Evolutionary conservation across 1,140 invertebrate genomes (phyloP).

Genomic region (Drosophila pachea): DNA sequence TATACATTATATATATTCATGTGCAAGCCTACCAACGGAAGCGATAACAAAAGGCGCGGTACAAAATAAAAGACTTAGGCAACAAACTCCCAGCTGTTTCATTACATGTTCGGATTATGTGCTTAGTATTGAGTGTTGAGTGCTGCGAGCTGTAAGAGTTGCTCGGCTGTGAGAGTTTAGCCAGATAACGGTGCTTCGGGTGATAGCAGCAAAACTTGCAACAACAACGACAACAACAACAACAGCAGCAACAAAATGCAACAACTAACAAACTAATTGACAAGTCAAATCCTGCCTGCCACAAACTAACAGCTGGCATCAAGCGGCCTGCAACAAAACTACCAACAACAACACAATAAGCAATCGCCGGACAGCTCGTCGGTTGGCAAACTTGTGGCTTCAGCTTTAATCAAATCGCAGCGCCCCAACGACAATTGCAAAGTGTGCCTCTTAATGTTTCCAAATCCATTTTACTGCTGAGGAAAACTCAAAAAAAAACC

Average conservation of each 20-base stretch:
- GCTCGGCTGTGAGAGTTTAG: slow-evolving; percentile 20
- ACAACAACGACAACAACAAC: slow-evolving; percentile 22
- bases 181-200: slow-evolving; percentile 69
- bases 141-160: slow-evolving; percentile 3
- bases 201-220: slow-evolving; percentile 55
- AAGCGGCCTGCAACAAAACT: slow-evolving; percentile 30
- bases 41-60: slow-evolving; percentile 34
- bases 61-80: slow-evolving; percentile 72
- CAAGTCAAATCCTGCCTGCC: slow-evolving; percentile 74
- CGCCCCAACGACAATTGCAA: slow-evolving; percentile 73
- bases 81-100: slow-evolving; percentile 71
- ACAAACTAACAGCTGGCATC: slow-evolving; percentile 37
- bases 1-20: slow-evolving; percentile 10
- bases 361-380: slow-evolving; percentile 66
- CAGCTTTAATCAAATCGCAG: slow-evolving; percentile 71
- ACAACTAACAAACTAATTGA: slow-evolving; percentile 72
- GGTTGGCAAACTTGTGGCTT: slow-evolving; percentile 45
- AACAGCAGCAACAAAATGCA: slow-evolving; percentile 30
- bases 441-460: slow-evolving; percentile 75
- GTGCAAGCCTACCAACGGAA: slow-evolving; percentile 29
- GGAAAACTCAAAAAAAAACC: slow-evolving; percentile 44
- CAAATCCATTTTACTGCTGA: slow-evolving; percentile 65
- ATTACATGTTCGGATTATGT: slow-evolving; percentile 41
- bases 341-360: slow-evolving; percentile 41
- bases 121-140: slow-evolving; percentile 21